Evolutionary conservation across 2,113 vertebrate genomes (phyloP).

Genomic region (Cynoglossus semilaevis): DNA sequence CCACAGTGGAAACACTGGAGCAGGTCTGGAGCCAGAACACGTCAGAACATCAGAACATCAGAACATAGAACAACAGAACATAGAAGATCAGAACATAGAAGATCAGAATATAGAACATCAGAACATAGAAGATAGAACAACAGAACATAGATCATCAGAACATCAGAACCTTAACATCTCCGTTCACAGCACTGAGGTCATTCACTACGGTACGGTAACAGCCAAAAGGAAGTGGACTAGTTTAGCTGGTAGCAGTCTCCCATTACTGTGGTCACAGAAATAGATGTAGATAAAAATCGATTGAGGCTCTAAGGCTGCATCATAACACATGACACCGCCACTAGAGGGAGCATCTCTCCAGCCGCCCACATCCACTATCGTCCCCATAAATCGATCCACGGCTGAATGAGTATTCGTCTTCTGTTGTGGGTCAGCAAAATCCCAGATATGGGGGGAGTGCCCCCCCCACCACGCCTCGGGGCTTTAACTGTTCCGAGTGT

Average conservation of each 20-base stretch:
- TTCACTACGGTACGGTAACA: too few species aligned
- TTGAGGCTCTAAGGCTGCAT: conserved; percentile 22
- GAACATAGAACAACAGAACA: background rate
- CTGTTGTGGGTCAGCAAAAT: conserved; percentile 68
- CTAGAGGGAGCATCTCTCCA: conserved; percentile 8
- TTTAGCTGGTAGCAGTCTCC: conserved; percentile 5
- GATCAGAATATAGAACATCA: background rate
- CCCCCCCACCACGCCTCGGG: conserved; percentile 24
- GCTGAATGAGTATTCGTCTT: conserved; percentile 47
- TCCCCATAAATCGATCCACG: conserved; percentile 42
- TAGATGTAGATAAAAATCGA: conserved; percentile 27
- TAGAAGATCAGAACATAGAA: background rate
- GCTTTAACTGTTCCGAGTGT: conserved; percentile 40
- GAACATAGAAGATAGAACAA: too few species aligned
- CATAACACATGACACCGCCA: conserved; percentile 8
- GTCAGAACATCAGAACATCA: conserved; percentile 9
- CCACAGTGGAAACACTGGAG: conserved; percentile 85
- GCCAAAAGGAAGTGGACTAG: too few species aligned
- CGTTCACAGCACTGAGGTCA: too few species aligned
- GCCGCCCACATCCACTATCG: conserved; percentile 21
- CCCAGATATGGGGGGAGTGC: conserved; percentile 30
- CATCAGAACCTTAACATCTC: too few species aligned
- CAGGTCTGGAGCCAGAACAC: conserved; percentile 79
- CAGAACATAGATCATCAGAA: too few species aligned
- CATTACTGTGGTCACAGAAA: conserved; percentile 31